A percentile compares a stretch with the other conserved stretches of the same genome.
Conservation (phyloP, 2,888 invertebrate species). For the Cephus nigrinus region DNA sequence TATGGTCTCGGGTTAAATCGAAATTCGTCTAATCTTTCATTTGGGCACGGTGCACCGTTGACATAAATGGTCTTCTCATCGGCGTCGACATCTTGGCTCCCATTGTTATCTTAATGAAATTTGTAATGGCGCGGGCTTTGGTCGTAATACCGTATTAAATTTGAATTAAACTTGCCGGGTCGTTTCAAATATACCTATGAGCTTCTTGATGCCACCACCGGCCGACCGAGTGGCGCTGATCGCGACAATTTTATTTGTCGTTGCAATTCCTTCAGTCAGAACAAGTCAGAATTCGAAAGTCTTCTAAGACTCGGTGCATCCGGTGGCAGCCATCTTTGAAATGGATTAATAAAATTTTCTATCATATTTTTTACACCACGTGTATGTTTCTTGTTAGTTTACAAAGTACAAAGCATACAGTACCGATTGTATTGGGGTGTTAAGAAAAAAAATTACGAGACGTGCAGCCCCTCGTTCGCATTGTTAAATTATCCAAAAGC, state of each 20-base stretch:
- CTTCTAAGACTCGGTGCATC: too few relatives aligned
- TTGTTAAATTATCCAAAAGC: neutral
- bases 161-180: neutral
- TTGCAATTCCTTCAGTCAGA: too few relatives aligned
- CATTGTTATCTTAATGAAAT: neutral
- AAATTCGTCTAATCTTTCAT: conserved; percentile 1
- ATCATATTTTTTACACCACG: too few relatives aligned
- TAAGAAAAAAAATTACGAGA: neutral
- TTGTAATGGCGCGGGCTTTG: neutral
- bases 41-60: neutral
- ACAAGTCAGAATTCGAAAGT: too few relatives aligned
- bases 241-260: neutral
- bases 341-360: too few relatives aligned
- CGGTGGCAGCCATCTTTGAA: too few relatives aligned
- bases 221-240: neutral
- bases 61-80: neutral
- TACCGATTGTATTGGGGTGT: neutral
- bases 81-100: neutral
- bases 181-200: neutral
- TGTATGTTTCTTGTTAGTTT: neutral
- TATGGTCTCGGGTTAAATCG: conserved; percentile 7
- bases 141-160: neutral
- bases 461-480: neutral
- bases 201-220: neutral
- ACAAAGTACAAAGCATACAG: neutral